Base-by-base conservation (phyloP, 92 coral and sea anemone species). In the Palythoa grandis region DNA sequence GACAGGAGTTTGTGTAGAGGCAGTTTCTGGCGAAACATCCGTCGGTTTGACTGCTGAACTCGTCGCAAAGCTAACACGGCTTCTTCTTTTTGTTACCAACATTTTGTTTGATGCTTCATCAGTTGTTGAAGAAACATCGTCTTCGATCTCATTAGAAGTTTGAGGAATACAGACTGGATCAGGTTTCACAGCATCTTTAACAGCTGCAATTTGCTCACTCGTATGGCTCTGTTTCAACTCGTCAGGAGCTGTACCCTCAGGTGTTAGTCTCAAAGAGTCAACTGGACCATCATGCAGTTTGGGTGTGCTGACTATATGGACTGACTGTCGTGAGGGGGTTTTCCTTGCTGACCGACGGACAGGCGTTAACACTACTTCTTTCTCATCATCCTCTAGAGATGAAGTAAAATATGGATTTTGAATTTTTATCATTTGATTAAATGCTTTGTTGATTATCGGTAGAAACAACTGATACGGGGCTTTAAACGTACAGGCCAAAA, bases 291-390 rank as follows among this genome's bases (percentile, higher is more conserved):
- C 61, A 74, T 73, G 73, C 24, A 79, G 56, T 82, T 87, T 94
- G 2, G 98, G 98, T 9, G 98, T 94, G 71, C 95, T 88, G 22
- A 94, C 89, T 29, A 92, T 85, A 19, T 73, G 78, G 5, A 74
- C 17, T 5, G 90, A 83, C 17, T 70, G 90, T 60, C 60, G 79
- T 74, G 60, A 63, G 7, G 92, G 93, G 12, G 98, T 86, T 88
- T 94, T 89, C 11, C 98, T 91, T 14, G 89, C 70, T 16, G 98
- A 96, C 5, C 98, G 94, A 52, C 98, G 93, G 11, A 94, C 98
- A 16, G 98, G 98, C 6, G 98, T 96, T 52, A 96, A 87, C 25
- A 94, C 76, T 15, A 96, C 82, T 19, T 91, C 96, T 35, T 82
- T 78, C 13, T 74, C 90, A 11, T 85, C 82, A 63, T 47, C 87